Base-by-base conservation (phyloP, 2,888 invertebrate genomes). In the Frankliniella fusca region DNA sequence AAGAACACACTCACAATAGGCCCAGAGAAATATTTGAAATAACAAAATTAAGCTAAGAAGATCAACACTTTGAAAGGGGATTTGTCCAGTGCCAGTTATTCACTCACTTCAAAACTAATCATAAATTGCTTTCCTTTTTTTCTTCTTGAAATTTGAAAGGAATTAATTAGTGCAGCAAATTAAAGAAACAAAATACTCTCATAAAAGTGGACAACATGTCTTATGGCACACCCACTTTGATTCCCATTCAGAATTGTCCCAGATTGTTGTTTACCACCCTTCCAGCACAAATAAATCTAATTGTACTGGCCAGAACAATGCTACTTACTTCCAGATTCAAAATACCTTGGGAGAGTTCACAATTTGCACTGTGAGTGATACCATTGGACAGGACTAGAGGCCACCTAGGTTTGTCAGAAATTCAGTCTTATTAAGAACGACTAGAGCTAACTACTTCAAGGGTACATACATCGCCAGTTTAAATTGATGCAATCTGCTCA, bases 331-430 rank as follows among this genome's bases (percentile, higher is more conserved):
- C 70, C 70, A 70, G 23, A 23, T 23, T 23, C 23, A 23, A 11
- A 27, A n/a, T 12, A 8, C 27, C 70, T 76, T 3, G 2, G 70
- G 15, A 54, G 20, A 54, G 54, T 20, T 38, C 38, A 61, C 61
- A 61, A 61, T 18, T 27, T 23, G 11, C 70, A 23, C 12, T 76
- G 70, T 23, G 10, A 76, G 70, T 27, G 70, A n/a, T 76, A 76
- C 61, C 61, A 27, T 76, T 76, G 70, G 70, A 76, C 70, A 76
- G 70, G 70, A 76, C 70, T 76, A 76, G 70, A 76, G 70, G 70
- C 27, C 23, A 76, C 70, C 23, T 27, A 76, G 70, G 27, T 76
- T 76, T 76, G 70, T 76, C 70, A 23, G 70, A 27, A 23, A 27
- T 76, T 76, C 70, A 76, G 70, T 76, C 70, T 76, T 76, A 76